phyloP scores from a whole-genome alignment of 2,888 invertebrate species.

The Dendrolimus pini region DNA sequence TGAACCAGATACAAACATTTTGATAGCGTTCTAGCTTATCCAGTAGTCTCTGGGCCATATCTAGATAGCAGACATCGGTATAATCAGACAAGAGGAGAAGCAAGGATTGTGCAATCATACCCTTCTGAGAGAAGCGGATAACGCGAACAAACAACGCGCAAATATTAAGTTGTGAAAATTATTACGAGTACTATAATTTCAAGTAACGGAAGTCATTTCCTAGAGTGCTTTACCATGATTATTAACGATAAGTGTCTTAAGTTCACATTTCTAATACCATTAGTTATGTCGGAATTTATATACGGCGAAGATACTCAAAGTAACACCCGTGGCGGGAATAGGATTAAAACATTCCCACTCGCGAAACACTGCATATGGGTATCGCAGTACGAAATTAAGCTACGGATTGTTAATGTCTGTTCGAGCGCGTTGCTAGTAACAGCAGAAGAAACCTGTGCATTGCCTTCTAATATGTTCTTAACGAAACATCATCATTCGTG shows the following conservation, averaged over 20 bases:
- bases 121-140: no score
- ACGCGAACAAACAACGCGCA: no score
- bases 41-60: no score
- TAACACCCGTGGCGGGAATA: slow-evolving; percentile 12
- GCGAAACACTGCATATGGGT: slow-evolving; percentile 10
- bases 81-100: no score
- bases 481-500: slow-evolving; percentile 32
- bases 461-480: slow-evolving; percentile 26
- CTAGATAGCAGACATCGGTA: no score
- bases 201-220: no score
- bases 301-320: background rate
- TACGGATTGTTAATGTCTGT: slow-evolving; percentile 11
- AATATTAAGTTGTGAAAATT: no score
- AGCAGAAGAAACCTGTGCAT: slow-evolving; percentile 22
- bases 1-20: no score
- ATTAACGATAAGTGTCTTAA: background rate
- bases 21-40: no score
- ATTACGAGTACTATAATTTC: no score
- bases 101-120: no score
- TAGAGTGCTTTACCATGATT: no score
- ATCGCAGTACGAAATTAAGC: slow-evolving; percentile 15
- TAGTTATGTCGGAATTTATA: background rate
- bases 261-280: background rate
- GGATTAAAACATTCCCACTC: slow-evolving; percentile 20
- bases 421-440: slow-evolving; percentile 15